Conservation (phyloP, 2,113 vertebrate species). For the Centropus unirufus region DNA sequence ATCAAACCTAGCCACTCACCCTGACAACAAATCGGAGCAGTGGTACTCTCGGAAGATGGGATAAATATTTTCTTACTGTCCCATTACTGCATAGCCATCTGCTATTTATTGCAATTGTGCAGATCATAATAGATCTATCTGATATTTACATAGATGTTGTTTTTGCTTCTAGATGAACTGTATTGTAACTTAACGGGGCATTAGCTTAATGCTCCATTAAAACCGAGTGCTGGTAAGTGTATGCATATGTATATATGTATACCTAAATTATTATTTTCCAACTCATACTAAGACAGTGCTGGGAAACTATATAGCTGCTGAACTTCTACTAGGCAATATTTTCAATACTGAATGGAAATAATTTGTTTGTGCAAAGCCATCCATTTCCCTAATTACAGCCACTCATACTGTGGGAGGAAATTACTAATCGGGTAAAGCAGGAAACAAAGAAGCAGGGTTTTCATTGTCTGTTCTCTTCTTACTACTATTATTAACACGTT, state of each 20-base stretch:
- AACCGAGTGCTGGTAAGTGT: neutral
- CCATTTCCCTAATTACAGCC: neutral
- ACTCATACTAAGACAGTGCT: neutral
- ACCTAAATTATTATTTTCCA: constrained; percentile 18
- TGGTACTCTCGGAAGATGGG: neutral
- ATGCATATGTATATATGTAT: neutral
- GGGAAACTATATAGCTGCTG: neutral
- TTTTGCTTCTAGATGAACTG: constrained; percentile 1
- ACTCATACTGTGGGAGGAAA: constrained; percentile 29
- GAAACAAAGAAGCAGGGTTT: neutral
- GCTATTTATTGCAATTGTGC: constrained; percentile 40
- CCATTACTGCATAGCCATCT: constrained; percentile 31
- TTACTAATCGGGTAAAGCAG: constrained; percentile 19
- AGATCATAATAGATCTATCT: constrained; percentile 11
- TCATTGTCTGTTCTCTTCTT: neutral
- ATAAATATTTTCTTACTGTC: constrained; percentile 55
- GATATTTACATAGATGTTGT: constrained; percentile 31
- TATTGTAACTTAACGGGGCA: constrained; percentile 29
- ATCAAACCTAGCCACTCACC: neutral
- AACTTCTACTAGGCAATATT: neutral
- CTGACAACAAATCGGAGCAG: neutral
- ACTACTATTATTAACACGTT: neutral
- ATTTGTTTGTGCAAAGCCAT: constrained; percentile 2
- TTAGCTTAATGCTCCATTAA: constrained; percentile 56
- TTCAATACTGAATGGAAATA: neutral